Conservation (phyloP, 2,888 invertebrate species). For the Parnassius orleans region DNA sequence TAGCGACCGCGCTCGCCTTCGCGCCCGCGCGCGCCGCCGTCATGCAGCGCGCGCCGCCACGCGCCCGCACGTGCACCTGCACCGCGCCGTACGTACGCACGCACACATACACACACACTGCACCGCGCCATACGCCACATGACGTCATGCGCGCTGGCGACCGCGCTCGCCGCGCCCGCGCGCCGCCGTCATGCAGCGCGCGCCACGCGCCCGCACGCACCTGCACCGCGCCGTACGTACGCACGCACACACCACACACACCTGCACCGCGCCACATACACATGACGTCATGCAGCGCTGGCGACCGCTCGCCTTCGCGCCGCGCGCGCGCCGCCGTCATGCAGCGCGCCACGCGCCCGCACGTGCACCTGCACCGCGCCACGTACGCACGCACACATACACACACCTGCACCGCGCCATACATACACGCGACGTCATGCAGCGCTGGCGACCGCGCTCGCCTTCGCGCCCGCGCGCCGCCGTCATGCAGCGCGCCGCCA, state of each 20-base stretch:
- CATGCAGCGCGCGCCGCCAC: neutral
- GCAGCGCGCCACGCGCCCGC: too few species aligned
- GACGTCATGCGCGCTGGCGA: neutral
- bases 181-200: too few species aligned
- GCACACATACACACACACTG: neutral
- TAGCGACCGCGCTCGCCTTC: too few species aligned
- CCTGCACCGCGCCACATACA: neutral
- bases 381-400: neutral
- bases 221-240: neutral
- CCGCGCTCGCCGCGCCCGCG: neutral
- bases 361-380: neutral
- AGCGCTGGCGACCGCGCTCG: too few species aligned
- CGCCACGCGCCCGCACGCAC: neutral
- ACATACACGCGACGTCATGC: neutral
- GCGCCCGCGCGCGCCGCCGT: too few species aligned
- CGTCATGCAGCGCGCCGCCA: neutral
- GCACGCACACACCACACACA: neutral
- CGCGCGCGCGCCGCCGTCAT: too few species aligned
- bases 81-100: neutral
- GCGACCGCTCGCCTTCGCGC: too few species aligned
- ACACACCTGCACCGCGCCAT: neutral
- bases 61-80: neutral
- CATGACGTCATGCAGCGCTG: neutral
- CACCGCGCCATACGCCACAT: neutral
- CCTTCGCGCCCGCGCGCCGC: neutral